Evolutionary conservation across 2,888 invertebrate species (phyloP), one percentile per base, ranked within the genome.

Genomic region (Sinhomidia bicolor): DNA sequence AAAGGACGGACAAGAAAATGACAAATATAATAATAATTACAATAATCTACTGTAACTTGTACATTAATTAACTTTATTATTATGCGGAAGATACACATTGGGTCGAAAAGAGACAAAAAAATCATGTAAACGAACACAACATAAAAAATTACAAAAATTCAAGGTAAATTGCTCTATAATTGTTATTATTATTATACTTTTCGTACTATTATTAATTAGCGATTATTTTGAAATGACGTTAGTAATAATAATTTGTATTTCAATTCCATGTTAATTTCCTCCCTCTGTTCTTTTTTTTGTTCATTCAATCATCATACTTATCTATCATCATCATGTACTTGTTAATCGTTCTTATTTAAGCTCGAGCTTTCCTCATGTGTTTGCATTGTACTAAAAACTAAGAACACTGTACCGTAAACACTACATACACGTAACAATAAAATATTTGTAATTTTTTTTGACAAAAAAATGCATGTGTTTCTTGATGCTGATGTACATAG

Each of bases 1-100:
- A 41, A 71, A 60, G 84, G 84, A 84, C 84, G 84, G 76, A 84
- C 44, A 44, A 71, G 10, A 68, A 71, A 51, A 36, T 10, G 47
- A 71, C 41, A 23, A 44, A 44, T 20, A 17, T 41, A n/a, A n/a
- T 17, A 17, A 23, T 60, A 20, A 20, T 4, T 62, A n/a, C n/a
- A 32, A 36, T 5, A 9, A 12, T 68, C 41, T 68, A 68, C 14
- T 68, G 9, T 36, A 68, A 68, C 1, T 68, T 41, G 36, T 17
- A 68, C 68, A 17, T 62, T 32, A 3, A 68, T 17, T 17, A 5
- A 68, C 9, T n/a, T n/a, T n/a, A n/a, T n/a, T 68, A n/a, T 36
- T n/a, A 9, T 68, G n/a, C 26, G 36, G 32, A 65, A 65, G 20
- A 32, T 29, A n/a, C n/a, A n/a, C n/a, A 65, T 14, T 12, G 36